Evolutionary conservation across 2,113 vertebrate species (phyloP).

Genomic region (Gymnobelideus leadbeateri): DNA sequence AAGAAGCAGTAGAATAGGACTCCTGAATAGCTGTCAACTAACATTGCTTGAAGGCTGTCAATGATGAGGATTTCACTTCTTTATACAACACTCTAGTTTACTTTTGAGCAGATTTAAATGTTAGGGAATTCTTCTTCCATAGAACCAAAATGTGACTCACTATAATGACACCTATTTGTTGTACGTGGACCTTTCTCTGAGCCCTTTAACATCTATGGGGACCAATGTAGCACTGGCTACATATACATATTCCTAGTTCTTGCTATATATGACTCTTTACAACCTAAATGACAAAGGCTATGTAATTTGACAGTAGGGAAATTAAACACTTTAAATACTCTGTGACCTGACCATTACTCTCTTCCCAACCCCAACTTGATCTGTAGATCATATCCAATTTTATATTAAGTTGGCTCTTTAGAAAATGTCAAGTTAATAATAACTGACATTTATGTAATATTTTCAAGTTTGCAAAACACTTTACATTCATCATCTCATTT

Average conservation of each 20-base stretch:
- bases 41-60: background rate
- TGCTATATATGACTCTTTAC: background rate
- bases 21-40: background rate
- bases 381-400: background rate
- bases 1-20: background rate
- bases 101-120: background rate
- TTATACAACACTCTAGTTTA: background rate
- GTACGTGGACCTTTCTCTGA: background rate
- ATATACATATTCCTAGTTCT: too few relatives aligned
- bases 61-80: background rate
- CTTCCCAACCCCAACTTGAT: background rate
- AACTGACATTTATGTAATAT: background rate
- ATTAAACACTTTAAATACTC: background rate
- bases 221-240: background rate
- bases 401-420: background rate
- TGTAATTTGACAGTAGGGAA: background rate
- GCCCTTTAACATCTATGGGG: background rate
- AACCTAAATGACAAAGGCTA: background rate
- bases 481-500: background rate
- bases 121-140: background rate
- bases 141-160: background rate
- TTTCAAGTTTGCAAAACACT: background rate
- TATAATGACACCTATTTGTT: background rate
- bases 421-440: background rate
- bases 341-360: background rate